Evolutionary conservation across 2,888 invertebrate species (phyloP), one percentile per base, ranked within the genome.

Genomic region (Orthosia incerta): DNA sequence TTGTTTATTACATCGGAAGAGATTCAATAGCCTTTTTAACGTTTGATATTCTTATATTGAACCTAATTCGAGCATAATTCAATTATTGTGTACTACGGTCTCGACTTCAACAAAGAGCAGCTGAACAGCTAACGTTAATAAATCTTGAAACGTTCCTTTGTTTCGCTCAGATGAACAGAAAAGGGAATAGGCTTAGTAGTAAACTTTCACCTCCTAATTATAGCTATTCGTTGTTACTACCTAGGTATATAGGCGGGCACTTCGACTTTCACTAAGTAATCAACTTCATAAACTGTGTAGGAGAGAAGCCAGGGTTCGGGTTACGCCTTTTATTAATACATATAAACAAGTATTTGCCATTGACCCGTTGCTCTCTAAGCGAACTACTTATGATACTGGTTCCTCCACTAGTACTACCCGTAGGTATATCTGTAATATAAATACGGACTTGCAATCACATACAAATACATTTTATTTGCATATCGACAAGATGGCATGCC

Each of bases 121-220:
- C 55, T 62, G 45, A 60, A 56, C 26, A 64, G 59, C 5, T 53
- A 18, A 39, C 55, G 57, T 64, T 50, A 55, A 65, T 63, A 51
- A 56, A 72, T 65, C 64, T 80, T 69, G 57, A 57, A 61, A 65
- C 50, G 62, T 71, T 69, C 61, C 80, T 68, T 78, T 75, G 67
- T 79, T 82, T 76, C 39, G 59, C 64, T 64, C 57, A 62, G 64
- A 67, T 53, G 62, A 63, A 79, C 65, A 68, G 63, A 69, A 84
- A 80, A 76, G 64, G 81, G 67, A 80, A 72, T 84, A 80, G 62
- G 66, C 71, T 62, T 65, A 57, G 67, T 70, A 69, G 60, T 71
- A 53, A 76, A 84, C 82, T 82, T 82, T 82, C 82, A 77, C 82
- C 82, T 69, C 65, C 84, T 84, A 84, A 80, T 80, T 80, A 80